Evolutionary conservation across 53 echinoderm and acorn worm species (phyloP).

Genomic region (Crossaster papposus): DNA sequence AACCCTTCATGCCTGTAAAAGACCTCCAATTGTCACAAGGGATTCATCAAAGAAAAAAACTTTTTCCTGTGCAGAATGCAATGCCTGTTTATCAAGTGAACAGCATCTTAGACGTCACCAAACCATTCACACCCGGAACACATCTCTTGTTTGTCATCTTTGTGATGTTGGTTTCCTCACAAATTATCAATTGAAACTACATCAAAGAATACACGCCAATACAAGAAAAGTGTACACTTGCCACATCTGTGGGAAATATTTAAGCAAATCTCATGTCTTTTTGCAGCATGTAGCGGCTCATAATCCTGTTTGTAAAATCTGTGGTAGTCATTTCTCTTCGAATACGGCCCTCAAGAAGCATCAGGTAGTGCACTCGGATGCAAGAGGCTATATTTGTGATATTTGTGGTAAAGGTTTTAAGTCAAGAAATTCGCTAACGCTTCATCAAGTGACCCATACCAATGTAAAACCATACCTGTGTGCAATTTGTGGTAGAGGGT

Average conservation of each 20-base stretch:
- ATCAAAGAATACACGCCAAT: constrained; percentile 20
- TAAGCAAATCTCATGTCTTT: background rate
- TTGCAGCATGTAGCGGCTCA: background rate
- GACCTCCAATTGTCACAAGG: too few species aligned
- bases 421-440: background rate
- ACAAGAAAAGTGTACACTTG: constrained; percentile 3
- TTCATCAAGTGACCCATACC: background rate
- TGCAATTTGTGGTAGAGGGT: constrained; percentile 22
- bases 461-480: background rate
- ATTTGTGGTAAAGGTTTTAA: constrained; percentile 14
- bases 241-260: background rate
- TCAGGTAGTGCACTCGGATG: background rate
- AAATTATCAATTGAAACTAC: background rate
- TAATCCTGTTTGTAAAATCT: background rate
- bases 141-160: background rate
- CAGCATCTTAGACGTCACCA: background rate
- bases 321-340: background rate
- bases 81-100: background rate
- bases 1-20: background rate
- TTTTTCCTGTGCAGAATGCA: background rate
- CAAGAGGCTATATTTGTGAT: background rate
- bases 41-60: too few species aligned
- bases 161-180: constrained; percentile 14
- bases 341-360: background rate
- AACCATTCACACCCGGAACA: background rate